Base-by-base conservation (phyloP, 2,113 vertebrate genomes). In the Willisornis vidua region DNA sequence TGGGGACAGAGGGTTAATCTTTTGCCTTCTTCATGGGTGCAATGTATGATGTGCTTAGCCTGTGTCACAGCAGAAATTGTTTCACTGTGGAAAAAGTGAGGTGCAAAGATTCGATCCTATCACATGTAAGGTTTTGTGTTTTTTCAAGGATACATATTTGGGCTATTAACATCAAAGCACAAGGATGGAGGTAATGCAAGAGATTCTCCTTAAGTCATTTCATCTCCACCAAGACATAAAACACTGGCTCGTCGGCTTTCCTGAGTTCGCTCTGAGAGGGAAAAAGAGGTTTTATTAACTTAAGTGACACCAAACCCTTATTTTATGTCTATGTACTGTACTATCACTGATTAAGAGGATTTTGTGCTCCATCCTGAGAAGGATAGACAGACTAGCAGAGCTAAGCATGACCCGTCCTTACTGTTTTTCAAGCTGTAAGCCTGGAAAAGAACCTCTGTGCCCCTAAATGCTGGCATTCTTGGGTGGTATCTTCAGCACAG, bases 151-250 rank as follows among this genome's bases (percentile, higher is more conserved):
- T 76, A 62, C 14, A 12, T 75, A 48, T 54, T 55, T 41, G 19
- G 35, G 77, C 66, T 94, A 82, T 94, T 94, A 96, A 91, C 78
- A 87, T 94, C 85, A 89, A 92, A 92, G 87, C 41, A 10, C 52
- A 72, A 55, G 33, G n/a, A 85, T 75, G 19, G 70, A 55, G 72
- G 24, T 86, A 89, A 87, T 61, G 57, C 26, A 68, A 63, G 80
- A 90, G 35, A 54, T 31, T 93, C 24, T 91, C 49, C 57, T 87
- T 76, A 54, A 66, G n/a, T 90, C 31, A 31, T 78, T 93, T 77
- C 51, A 77, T 83, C 16, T 85, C 57, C 65, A 72, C 51, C 61
- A 87, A 93, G 41, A 59, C 77, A 25, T 37, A 65, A 90, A 92
- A 91, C 70, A 70, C 83, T 90, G 80, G 57, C 70, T 92, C 41